Evolutionary conservation across 2,888 invertebrate species (phyloP).

Genomic region (Caenorhabditis macrosperma): DNA sequence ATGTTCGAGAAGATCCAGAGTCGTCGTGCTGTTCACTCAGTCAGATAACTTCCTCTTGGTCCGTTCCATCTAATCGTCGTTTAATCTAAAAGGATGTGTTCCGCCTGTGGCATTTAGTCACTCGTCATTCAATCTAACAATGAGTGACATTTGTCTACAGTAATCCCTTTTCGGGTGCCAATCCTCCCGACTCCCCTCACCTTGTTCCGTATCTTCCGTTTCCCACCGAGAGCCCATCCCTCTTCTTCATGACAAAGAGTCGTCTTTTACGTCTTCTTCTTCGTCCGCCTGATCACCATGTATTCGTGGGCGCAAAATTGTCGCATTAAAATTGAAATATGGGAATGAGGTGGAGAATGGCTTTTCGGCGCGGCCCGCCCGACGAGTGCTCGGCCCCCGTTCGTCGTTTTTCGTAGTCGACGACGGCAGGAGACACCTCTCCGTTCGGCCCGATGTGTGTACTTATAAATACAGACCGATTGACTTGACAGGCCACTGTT

Average conservation of each 20-base stretch:
- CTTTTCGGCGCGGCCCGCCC: constrained; percentile 10
- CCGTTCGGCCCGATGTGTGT: constrained; percentile 13
- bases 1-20: no score
- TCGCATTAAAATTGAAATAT: constrained; percentile 59
- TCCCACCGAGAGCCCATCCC: background rate
- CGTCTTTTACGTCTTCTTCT: no score
- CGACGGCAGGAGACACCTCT: constrained; percentile 16
- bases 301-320: constrained; percentile 50
- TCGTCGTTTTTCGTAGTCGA: background rate
- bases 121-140: constrained; percentile 18
- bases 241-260: constrained; percentile 5
- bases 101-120: constrained; percentile 1
- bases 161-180: constrained; percentile 16
- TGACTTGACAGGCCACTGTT: constrained; percentile 14
- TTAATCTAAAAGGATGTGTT: constrained; percentile 2
- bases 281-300: constrained; percentile 4
- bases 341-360: constrained; percentile 58
- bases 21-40: no score
- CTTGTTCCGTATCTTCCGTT: background rate
- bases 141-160: constrained; percentile 35
- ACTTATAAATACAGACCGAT: constrained; percentile 25
- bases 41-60: constrained; percentile 6
- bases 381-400: constrained; percentile 1
- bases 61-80: constrained; percentile 5
- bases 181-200: background rate